phyloP scores from a whole-genome alignment of 2,797 vertebrate genomes.

The Philypnodon macrostomus region DNA sequence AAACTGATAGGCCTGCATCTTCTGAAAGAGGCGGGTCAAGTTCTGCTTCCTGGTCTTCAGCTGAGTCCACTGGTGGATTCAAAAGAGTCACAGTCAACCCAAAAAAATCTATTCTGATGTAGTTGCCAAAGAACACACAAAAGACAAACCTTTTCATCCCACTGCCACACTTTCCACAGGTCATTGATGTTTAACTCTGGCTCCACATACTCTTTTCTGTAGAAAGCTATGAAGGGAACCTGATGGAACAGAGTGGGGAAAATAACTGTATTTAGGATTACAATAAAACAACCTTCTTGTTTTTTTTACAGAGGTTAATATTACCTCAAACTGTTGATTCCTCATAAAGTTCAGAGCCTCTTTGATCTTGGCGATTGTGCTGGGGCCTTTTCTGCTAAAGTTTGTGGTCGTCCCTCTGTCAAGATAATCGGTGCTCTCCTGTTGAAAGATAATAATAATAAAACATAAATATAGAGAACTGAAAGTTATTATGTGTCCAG shows the following conservation, averaged over 20 bases:
- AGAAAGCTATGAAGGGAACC: constrained; percentile 99
- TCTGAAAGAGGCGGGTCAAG: constrained; percentile 92
- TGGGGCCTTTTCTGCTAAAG: constrained; percentile 95
- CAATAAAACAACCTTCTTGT: too few relatives aligned
- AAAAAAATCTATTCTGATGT: not conserved
- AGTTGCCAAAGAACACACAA: not conserved
- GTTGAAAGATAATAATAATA: constrained; percentile 8
- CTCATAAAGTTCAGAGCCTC: constrained; percentile 98
- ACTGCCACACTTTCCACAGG: constrained; percentile 98
- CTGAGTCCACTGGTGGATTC: constrained; percentile 89
- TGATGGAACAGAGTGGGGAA: constrained; percentile 35
- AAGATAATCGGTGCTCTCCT: constrained; percentile 94
- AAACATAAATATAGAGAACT: not conserved
- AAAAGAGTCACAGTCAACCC: too few relatives aligned
- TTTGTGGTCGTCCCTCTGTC: constrained; percentile 90
- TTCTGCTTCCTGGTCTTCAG: constrained; percentile 96
- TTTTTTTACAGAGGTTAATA: not conserved
- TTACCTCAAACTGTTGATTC: constrained; percentile 98
- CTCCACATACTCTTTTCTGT: constrained; percentile 98
- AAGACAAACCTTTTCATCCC: constrained; percentile 94
- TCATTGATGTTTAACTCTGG: constrained; percentile 98
- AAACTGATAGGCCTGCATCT: constrained; percentile 97
- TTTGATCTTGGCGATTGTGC: constrained; percentile 97
- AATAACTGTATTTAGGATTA: not conserved
- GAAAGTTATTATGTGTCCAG: not conserved